Evolutionary conservation across 2,888 invertebrate species (phyloP).

Genomic region (Drosophila pseudotakahashii): DNA sequence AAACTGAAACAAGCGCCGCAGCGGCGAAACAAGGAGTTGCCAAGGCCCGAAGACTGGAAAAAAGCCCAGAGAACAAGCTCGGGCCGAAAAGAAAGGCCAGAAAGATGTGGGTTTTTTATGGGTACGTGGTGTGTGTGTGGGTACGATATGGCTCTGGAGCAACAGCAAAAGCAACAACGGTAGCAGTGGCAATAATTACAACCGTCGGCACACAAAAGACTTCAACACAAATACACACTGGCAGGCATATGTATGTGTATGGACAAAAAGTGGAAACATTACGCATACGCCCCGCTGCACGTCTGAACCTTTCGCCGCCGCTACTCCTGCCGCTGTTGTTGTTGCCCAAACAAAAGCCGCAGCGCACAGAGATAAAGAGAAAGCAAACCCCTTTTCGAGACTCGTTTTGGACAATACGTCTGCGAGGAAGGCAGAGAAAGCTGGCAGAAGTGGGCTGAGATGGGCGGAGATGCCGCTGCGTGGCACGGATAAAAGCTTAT

Average conservation of each 20-base stretch:
- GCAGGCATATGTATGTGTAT: constrained; percentile 13
- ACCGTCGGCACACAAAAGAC: constrained; percentile 69
- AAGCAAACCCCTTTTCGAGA: constrained; percentile 25
- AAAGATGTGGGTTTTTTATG: constrained; percentile 21
- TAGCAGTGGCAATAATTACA: constrained; percentile 69
- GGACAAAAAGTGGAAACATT: constrained; percentile 50
- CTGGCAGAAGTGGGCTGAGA: not conserved
- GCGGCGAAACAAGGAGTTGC: constrained; percentile 14
- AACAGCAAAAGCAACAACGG: not conserved
- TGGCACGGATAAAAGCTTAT: constrained; percentile 68
- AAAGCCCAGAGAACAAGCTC: constrained; percentile 32
- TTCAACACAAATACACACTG: constrained; percentile 46
- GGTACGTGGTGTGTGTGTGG: constrained; percentile 4
- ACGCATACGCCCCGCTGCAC: constrained; percentile 63
- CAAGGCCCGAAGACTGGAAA: constrained; percentile 1
- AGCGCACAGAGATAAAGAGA: constrained; percentile 61
- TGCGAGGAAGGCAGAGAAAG: constrained; percentile 14
- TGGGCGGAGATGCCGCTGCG: constrained; percentile 20
- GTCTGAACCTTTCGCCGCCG: constrained; percentile 45
- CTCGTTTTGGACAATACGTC: constrained; percentile 66
- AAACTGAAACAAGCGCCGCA: constrained; percentile 29
- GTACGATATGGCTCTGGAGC: constrained; percentile 10
- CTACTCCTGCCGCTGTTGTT: constrained; percentile 26
- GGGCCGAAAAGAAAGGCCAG: constrained; percentile 20
- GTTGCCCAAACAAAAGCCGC: constrained; percentile 65